These are phyloP conservation scores for Corydoras sp. DNA, from an alignment of 2,113 vertebrate species.

Conservation along the genomic window DNA sequence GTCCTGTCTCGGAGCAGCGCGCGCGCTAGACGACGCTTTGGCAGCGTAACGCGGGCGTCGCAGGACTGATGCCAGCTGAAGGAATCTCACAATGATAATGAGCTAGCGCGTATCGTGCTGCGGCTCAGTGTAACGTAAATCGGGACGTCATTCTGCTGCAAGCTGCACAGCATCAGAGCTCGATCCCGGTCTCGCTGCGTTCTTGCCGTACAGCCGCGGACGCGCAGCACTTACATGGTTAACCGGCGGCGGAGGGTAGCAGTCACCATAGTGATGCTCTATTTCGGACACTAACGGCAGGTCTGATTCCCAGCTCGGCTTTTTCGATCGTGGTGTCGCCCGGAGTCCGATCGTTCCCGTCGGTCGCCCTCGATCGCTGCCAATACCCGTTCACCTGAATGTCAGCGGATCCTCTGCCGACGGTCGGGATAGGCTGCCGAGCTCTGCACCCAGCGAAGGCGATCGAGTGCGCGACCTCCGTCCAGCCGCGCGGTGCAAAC, in stretches of 20 bases:
- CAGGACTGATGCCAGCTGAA: conserved; percentile 17
- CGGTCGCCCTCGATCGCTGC: conserved; percentile 29
- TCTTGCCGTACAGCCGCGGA: background rate
- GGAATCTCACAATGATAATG: conserved; percentile 39
- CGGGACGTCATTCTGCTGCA: conserved; percentile 19
- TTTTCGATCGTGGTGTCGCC: background rate
- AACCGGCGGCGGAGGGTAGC: conserved; percentile 43
- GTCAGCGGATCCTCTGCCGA: conserved; percentile 41
- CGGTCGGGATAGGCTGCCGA: conserved; percentile 33
- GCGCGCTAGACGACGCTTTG: no score
- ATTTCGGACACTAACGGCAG: conserved; percentile 29
- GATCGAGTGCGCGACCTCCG: conserved; percentile 20
- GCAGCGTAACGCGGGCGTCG: background rate
- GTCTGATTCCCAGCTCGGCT: conserved; percentile 14
- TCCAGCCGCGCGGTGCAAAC: conserved; percentile 41
- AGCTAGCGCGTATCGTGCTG: conserved; percentile 22
- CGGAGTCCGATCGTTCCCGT: background rate
- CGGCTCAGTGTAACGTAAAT: conserved; percentile 11
- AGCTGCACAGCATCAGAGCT: background rate
- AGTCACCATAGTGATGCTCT: conserved; percentile 36
- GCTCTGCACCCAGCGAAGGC: conserved; percentile 26
- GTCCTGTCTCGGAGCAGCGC: background rate
- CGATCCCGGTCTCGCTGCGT: background rate
- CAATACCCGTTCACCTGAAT: conserved; percentile 33
- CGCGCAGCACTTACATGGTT: conserved; percentile 45